Evolutionary conservation across 2,797 vertebrate species (phyloP), one percentile per base, ranked within the genome.

Genomic region (Otolemur crassicaudatus): DNA sequence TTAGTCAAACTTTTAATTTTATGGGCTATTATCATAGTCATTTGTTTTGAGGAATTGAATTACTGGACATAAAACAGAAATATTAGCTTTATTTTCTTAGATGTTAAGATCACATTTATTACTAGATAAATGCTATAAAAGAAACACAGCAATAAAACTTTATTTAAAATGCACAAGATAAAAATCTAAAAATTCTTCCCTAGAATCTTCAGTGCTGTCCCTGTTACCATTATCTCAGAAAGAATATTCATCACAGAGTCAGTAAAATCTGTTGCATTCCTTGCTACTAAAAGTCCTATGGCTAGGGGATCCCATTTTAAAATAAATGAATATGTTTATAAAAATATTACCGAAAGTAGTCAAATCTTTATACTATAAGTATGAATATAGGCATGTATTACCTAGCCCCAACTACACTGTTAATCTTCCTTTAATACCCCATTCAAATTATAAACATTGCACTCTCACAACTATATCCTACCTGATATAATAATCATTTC

Each of bases 401-500:
- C 19, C 17, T 75, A 77, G 3, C 3, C 2, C 2, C 7, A 1
- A 93, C n/a, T 92, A 82, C 5, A 22, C 8, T 76, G 4, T 56
- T 90, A 63, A 90, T 53, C 94, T 96, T 34, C 40, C 61, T 84
- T 95, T 65, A 83, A 72, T 65, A 82, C 76, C 9, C 5, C 89
- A 76, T 72, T 88, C 29, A 93, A 84, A 77, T 81, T 34, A 92
- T 31, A 83, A 72, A 88, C 16, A 65, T 9, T 87, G 1, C 69
- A 67, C 16, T 87, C 10, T 67, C 23, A 53, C 1, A 90, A 93
- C 43, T 25, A n/a, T 43, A 37, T 94, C 99, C 98, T 98, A 99
- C 99, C 99, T 99, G 98, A 99, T 98, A 98, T 99, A 99, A 98
- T 99, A 99, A 98, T 99, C 99, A 12, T 99, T 99, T 98, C 99